Percentiles rank a stretch among this genome's conserved stretches.
These are phyloP conservation scores for Diplazon laetatorius DNA, from an alignment of 2,888 invertebrate species.

Conservation along the genomic window DNA sequence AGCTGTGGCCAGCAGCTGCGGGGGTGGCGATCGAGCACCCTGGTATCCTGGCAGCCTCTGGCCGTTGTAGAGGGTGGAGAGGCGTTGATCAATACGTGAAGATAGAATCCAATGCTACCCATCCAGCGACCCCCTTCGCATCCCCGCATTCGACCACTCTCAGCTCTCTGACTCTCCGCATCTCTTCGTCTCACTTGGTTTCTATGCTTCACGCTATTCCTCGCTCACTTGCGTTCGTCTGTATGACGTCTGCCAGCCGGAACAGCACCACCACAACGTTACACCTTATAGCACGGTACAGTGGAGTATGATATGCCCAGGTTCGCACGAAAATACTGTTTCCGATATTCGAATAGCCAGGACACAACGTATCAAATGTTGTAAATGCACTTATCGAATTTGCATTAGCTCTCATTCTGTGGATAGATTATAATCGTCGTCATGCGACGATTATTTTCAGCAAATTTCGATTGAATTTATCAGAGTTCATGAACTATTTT, in stretches of 20 bases:
- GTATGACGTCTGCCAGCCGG: conserved; percentile 24
- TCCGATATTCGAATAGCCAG: background rate
- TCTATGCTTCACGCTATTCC: conserved; percentile 52
- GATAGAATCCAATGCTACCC: conserved; percentile 82
- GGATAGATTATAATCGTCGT: background rate
- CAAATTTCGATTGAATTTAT: background rate
- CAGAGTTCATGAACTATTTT: conserved; percentile 27
- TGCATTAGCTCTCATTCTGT: no score
- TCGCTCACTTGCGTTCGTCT: conserved; percentile 53
- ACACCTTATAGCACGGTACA: conserved; percentile 46
- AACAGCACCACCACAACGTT: conserved; percentile 68
- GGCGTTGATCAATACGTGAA: conserved; percentile 83
- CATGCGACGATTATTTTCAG: background rate
- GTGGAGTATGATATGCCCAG: background rate
- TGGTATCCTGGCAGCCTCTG: conserved; percentile 62
- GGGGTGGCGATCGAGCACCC: conserved; percentile 78
- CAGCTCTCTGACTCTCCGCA: conserved; percentile 44
- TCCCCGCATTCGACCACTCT: conserved; percentile 58
- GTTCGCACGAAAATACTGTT: background rate
- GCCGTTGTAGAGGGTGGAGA: conserved; percentile 77
- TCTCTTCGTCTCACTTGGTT: conserved; percentile 57
- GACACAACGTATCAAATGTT: background rate
- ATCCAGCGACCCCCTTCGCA: conserved; percentile 73
- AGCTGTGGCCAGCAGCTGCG: conserved; percentile 79
- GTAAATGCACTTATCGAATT: background rate